Percentiles rank a stretch among this genome's conserved stretches.
These are phyloP conservation scores for Scortum barcoo DNA, from an alignment of 2,113 vertebrate genomes.

Conservation along the genomic window DNA sequence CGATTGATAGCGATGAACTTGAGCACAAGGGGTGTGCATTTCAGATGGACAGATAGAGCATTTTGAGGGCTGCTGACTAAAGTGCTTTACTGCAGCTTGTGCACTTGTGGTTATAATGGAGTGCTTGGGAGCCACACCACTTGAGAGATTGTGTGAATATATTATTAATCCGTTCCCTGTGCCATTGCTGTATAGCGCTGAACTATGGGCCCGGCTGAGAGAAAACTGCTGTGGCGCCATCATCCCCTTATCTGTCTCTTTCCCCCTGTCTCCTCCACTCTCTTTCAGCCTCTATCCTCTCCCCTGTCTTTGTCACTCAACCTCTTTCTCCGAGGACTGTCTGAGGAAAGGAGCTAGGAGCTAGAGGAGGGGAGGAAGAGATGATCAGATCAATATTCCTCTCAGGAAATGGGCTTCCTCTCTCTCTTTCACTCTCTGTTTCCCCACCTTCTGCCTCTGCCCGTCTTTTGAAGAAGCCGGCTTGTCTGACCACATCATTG, in stretches of 20 bases:
- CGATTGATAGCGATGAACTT: conserved; percentile 76
- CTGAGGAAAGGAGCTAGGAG: conserved; percentile 35
- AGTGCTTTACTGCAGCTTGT: conserved; percentile 67
- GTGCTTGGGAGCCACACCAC: conserved; percentile 68
- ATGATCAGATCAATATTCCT: conserved; percentile 77
- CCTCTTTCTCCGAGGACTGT: conserved; percentile 41
- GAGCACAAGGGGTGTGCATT: conserved; percentile 65
- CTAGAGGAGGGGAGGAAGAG: conserved; percentile 54
- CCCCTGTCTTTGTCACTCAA: conserved; percentile 64
- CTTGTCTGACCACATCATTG: conserved; percentile 63
- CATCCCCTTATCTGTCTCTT: conserved; percentile 57
- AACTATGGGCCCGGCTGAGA: conserved; percentile 36
- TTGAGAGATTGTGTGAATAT: conserved; percentile 72
- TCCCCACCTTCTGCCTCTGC: conserved; percentile 44
- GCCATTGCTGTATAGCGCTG: conserved; percentile 41
- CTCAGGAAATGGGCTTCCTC: conserved; percentile 73
- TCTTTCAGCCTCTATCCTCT: conserved; percentile 43
- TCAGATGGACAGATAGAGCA: conserved; percentile 68
- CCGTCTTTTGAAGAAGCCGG: conserved; percentile 51
- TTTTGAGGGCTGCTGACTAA: conserved; percentile 67
- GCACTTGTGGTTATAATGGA: conserved; percentile 75
- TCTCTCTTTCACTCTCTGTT: conserved; percentile 36
- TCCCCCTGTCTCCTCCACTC: conserved; percentile 47
- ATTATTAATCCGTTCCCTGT: conserved; percentile 76
- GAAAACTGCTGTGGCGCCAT: conserved; percentile 53